Conservation (phyloP, 2,113 vertebrate species). For the Saccopteryx leptura region DNA sequence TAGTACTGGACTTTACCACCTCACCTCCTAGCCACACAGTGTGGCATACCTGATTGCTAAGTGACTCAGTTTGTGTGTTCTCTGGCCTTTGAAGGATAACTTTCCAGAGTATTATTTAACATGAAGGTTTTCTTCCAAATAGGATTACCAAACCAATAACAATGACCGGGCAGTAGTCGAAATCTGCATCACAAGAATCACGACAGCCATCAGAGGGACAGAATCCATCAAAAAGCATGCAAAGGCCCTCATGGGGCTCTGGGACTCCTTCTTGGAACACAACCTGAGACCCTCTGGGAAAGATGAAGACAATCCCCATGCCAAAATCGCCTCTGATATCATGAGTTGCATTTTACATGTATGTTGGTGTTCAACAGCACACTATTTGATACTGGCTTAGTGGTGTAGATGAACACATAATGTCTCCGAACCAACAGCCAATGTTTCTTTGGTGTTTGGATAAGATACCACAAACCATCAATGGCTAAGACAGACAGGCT, state of each 20-base stretch:
- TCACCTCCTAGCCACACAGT: not conserved
- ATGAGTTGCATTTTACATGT: constrained; percentile 99
- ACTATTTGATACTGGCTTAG: not conserved
- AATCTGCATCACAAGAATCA: constrained; percentile 97
- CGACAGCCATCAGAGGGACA: constrained; percentile 96
- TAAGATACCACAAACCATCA: not conserved
- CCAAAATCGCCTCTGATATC: constrained; percentile 98
- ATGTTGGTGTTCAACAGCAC: not conserved
- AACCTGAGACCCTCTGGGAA: constrained; percentile 92
- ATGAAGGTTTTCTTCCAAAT: constrained; percentile 36
- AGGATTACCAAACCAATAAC: constrained; percentile 97
- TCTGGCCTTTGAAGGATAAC: not conserved
- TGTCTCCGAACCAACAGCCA: constrained; percentile 1
- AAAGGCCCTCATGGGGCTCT: constrained; percentile 93
- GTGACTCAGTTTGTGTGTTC: not conserved
- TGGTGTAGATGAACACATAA: not conserved
- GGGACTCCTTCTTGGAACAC: constrained; percentile 97
- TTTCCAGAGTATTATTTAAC: constrained; percentile 41
- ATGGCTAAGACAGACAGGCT: not conserved
- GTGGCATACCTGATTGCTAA: not conserved
- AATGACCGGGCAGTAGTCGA: constrained; percentile 99
- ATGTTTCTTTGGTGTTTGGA: not conserved
- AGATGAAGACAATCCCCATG: constrained; percentile 95
- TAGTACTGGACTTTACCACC: not conserved
- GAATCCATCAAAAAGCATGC: constrained; percentile 94